Evolutionary conservation across 2,888 invertebrate genomes (phyloP), one percentile per base, ranked within the genome.

Genomic region (Microctonus hyperodae): DNA sequence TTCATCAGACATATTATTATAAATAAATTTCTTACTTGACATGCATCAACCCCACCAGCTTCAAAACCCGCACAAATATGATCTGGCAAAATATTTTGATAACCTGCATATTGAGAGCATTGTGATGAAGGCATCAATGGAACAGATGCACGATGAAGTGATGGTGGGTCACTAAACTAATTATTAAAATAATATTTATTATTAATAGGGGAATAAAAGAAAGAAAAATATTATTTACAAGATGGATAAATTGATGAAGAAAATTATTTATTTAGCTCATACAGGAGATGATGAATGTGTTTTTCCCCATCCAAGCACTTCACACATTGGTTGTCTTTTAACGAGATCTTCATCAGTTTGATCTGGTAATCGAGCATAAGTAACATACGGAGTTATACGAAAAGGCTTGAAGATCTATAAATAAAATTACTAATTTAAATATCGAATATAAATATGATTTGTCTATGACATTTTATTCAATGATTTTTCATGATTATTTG

Each of bases 1-100:
- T 55, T 28, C 25, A 37, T 31, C 20, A 2, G 2, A 1, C 3
- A 16, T 20, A 40, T 28, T 37, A 13, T 22, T 55, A 56, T 44
- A 28, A 28, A 55, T 31, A 7, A 13, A 56, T 2, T 22, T 16
- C 56, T 33, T 71, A 81, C 81, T 73, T 79, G 78, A 53, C 81
- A 81, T 51, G 79, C 69, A 69, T 81, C 80, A 7, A 70, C 63
- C 7, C 78, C 79, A 16, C 80, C 79, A 64, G 78, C 72, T 22
- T 56, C 23, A 31, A 65, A 44, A 3, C 80, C 80, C 20, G 80
- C 80, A 44, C 80, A 81, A 25, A 81, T 35, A 51, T 80, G 76
- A 35, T 68, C n/a, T 3, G 51, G 6, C 7, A 74, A 64, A 11
- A 70, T 31, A 51, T 35, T 13, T 0, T 56, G 20, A 22, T n/a